Evolutionary conservation across 2,888 invertebrate genomes (phyloP).

Genomic region (Trissoscelio sp.): DNA sequence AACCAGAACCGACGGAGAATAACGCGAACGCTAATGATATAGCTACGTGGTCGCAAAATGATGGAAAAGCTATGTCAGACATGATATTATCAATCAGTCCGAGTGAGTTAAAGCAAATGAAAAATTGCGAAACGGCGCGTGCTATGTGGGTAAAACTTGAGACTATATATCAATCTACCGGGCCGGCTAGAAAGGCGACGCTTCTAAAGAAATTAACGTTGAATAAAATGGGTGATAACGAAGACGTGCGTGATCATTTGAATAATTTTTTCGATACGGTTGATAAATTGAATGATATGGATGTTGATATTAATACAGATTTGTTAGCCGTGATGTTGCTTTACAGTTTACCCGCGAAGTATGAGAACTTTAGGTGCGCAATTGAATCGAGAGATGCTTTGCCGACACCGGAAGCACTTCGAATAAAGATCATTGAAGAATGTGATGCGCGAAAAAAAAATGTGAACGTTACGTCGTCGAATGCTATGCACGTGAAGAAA

Average conservation of each 20-base stretch:
- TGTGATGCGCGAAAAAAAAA: conserved; percentile 1
- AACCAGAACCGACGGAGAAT: conserved; percentile 26
- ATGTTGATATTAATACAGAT: conserved; percentile 61
- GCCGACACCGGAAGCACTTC: not conserved
- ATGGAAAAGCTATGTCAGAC: conserved; percentile 69
- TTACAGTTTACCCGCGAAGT: conserved; percentile 66
- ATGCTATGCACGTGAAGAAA: conserved; percentile 21
- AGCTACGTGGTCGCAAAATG: conserved; percentile 55
- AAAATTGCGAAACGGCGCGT: conserved; percentile 73
- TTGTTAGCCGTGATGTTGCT: conserved; percentile 54
- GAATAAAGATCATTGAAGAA: conserved; percentile 2
- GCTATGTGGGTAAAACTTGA: conserved; percentile 80
- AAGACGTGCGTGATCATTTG: conserved; percentile 77
- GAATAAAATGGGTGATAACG: conserved; percentile 76
- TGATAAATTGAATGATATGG: conserved; percentile 74
- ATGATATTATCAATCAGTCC: conserved; percentile 67
- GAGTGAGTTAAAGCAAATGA: conserved; percentile 70
- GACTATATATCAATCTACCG: conserved; percentile 78
- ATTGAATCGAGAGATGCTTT: conserved; percentile 3
- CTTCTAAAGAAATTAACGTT: conserved; percentile 79
- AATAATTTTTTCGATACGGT: conserved; percentile 76
- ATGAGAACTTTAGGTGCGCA: conserved; percentile 55
- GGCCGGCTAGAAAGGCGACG: conserved; percentile 81
- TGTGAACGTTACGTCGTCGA: not conserved
- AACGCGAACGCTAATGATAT: conserved; percentile 40